Evolutionary conservation across 2,888 invertebrate species (phyloP), one percentile per base, ranked within the genome.

Genomic region (Germaria angustata): DNA sequence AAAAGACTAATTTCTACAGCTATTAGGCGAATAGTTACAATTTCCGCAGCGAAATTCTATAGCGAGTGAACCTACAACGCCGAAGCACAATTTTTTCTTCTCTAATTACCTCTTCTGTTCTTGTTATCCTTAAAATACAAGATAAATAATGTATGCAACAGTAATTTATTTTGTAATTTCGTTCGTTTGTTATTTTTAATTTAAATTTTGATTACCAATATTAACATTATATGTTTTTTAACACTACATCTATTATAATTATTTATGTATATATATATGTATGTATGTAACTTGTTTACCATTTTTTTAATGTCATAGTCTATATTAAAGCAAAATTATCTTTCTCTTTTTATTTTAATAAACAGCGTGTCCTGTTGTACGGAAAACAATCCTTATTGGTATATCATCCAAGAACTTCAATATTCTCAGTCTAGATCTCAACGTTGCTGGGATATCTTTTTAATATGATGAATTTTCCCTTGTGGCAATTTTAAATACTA

Each of bases 171-270:
- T 28, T 28, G 28, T 28, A 28, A 28, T 51, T 66, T 24, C n/a
- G 1, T 20, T 20, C 17, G 5, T 28, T 55, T 11, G 3, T 65
- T 65, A 73, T 7, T 63, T 59, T 51, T 24, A 36, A 15, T 51
- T 55, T 22, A 22, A 57, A 55, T 65, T 78, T 71, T 71, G 53
- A 68, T 80, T 80, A 73, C 66, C 59, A 59, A 57, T 79, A 34
- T 51, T 80, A 63, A 55, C 53, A 75, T 66, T 72, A 41, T 46
- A 68, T n/a, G 39, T 46, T 32, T 39, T n/a, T 41, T 51, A n/a
- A 63, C 55, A 63, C 65, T 72, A 49, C 72, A 61, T 17, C 22
- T 65, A 46, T 63, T 32, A 20, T 39, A 34, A 9, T 44, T 55
- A 44, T 28, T 28, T 28, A 28, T 28, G 3, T 28, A 28, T 13